Evolutionary conservation across 2,888 invertebrate genomes (phyloP).

Genomic region (Clitarchus hookeri): DNA sequence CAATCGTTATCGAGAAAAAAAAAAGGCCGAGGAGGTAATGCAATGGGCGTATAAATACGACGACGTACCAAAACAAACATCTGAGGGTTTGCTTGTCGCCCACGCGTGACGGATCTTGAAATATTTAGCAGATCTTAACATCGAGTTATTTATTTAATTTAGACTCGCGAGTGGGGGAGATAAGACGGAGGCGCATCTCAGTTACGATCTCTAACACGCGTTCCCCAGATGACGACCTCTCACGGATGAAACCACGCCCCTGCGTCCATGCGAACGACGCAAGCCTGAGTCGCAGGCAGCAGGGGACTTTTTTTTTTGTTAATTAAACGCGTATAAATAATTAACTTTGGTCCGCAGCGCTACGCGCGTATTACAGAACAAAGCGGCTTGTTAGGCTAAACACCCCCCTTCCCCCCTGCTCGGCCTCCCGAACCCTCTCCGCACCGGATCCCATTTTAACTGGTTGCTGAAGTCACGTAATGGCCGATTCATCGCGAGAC

Average conservation of each 20-base stretch:
- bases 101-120: no score
- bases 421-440: background rate
- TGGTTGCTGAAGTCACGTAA: constrained; percentile 2
- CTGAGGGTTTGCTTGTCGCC: no score
- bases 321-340: background rate
- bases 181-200: background rate
- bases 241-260: background rate
- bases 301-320: background rate
- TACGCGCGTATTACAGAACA: background rate
- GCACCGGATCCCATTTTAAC: background rate
- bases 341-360: background rate
- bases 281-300: background rate
- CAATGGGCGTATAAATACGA: no score
- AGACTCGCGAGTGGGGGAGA: background rate
- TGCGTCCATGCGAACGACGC: background rate
- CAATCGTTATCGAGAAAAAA: no score
- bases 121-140: background rate
- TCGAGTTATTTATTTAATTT: background rate
- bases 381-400: constrained; percentile 7
- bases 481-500: constrained; percentile 1
- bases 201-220: background rate
- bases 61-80: no score
- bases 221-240: background rate
- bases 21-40: no score
- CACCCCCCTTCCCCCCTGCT: background rate